A percentile compares a stretch with the other conserved stretches of the same genome.
Conservation (phyloP, 2,797 vertebrate species). For the Acipenser transmontanus region DNA sequence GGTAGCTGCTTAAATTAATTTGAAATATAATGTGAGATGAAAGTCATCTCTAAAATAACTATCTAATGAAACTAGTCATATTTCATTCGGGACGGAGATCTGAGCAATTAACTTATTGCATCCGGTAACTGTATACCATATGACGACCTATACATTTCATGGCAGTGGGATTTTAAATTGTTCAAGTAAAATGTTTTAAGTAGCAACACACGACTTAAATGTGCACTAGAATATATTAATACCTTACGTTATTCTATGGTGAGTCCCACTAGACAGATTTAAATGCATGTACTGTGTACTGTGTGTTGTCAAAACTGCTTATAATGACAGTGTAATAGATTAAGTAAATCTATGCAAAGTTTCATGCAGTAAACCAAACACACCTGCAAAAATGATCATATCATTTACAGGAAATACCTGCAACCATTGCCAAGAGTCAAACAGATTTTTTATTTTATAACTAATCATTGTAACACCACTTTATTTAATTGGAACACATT, state of each 20-base stretch:
- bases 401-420: too few species aligned
- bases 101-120: constrained; percentile 7
- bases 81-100: constrained; percentile 7
- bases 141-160: background rate
- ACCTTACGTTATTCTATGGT: constrained; percentile 7
- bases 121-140: background rate
- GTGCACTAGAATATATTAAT: background rate
- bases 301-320: background rate
- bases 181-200: constrained; percentile 10
- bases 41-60: constrained; percentile 29
- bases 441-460: too few species aligned
- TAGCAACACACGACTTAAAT: background rate
- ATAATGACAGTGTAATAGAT: background rate
- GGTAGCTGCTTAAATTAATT: constrained; percentile 40
- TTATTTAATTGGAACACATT: too few species aligned
- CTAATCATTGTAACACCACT: too few species aligned
- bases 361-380: background rate
- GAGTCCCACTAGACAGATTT: constrained; percentile 10
- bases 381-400: constrained; percentile 4
- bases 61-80: constrained; percentile 8
- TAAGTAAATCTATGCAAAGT: constrained; percentile 3
- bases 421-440: too few species aligned
- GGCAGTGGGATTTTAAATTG: background rate
- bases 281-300: background rate
- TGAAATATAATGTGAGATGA: constrained; percentile 53